phyloP scores from a whole-genome alignment of 2,797 vertebrate species.

The Sebastes steindachneri region DNA sequence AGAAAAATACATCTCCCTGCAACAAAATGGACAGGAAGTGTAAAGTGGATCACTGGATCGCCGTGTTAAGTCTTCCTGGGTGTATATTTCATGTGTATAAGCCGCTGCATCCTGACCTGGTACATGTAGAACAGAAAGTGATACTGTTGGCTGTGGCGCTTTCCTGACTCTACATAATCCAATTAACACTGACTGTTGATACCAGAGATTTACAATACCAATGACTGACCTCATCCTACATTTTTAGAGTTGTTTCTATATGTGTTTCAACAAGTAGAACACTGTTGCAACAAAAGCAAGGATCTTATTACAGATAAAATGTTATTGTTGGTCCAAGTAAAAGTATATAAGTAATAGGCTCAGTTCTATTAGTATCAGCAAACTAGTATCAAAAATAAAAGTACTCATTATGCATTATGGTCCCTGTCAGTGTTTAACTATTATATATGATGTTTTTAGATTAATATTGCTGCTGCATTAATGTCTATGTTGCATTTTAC shows the following conservation, averaged over 20 bases:
- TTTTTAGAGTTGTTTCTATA: not conserved
- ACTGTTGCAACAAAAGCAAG: not conserved
- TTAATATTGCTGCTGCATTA: not conserved
- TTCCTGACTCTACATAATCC: conserved; percentile 59
- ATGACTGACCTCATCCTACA: conserved; percentile 16
- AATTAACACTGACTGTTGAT: conserved; percentile 72
- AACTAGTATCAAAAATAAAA: not conserved
- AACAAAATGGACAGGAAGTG: conserved; percentile 7
- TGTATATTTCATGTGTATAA: conserved; percentile 31
- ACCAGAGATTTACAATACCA: conserved; percentile 24
- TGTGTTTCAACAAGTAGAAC: not conserved
- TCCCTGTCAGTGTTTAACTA: not conserved
- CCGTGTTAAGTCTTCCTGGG: not conserved
- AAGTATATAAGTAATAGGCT: not conserved
- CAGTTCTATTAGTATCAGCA: too few relatives aligned
- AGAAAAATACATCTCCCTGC: not conserved
- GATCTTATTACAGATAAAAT: not conserved
- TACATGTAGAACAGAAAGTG: conserved; percentile 39
- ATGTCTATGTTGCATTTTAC: not conserved
- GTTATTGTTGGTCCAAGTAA: not conserved
- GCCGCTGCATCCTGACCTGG: conserved; percentile 39
- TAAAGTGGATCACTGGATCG: not conserved
- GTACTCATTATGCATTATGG: not conserved
- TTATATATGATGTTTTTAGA: not conserved
- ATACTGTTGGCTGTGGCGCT: conserved; percentile 26